Evolutionary conservation across 2,888 invertebrate genomes (phyloP), one percentile per base, ranked within the genome.

Genomic region (Oscheius onirici): DNA sequence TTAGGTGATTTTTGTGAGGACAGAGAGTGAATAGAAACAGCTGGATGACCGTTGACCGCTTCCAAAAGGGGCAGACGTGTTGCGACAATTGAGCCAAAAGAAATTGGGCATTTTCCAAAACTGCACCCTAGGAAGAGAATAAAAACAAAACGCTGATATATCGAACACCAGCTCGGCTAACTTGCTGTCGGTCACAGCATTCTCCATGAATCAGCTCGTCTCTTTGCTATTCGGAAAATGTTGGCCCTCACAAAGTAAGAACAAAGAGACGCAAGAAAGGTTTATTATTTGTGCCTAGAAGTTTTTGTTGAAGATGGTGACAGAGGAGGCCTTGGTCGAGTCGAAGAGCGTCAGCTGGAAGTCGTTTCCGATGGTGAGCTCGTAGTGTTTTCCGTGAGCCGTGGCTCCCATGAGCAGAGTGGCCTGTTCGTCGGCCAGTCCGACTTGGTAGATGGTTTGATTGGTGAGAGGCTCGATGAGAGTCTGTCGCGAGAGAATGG

Each of bases 1-100:
- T 60, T 60, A 60, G 60, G 24, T 44, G 44, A 60, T 60, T 60
- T 60, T 60, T 60, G 22, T 40, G 60, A 15, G 22, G 55, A 17
- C 22, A 34, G 40, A 6, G 41, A 22, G 8, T 49, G 49, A 34
- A 34, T 34, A 24, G 55, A 55, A 55, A 55, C 55, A 55, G 55
- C 20, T 55, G 55, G 55, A 26, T 8, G 34, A 34, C 34, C 34
- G 8, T 8, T 34, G 34, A 34, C 34, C 3, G 34, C 34, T 8
- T 6, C 34, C 34, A 34, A 34, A 34, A 6, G n/a, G 34, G 34
- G 34, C 34, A 34, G 34, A 34, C 34, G 8, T n/a, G n/a, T n/a
- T n/a, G n/a, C n/a, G n/a, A n/a, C n/a, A n/a, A n/a, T n/a, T n/a
- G n/a, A n/a, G n/a, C n/a, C n/a, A n/a, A n/a, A n/a, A n/a, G n/a